Evolutionary conservation across 2,888 invertebrate genomes (phyloP), one percentile per base, ranked within the genome.

Genomic region (Sinentomon sp.): DNA sequence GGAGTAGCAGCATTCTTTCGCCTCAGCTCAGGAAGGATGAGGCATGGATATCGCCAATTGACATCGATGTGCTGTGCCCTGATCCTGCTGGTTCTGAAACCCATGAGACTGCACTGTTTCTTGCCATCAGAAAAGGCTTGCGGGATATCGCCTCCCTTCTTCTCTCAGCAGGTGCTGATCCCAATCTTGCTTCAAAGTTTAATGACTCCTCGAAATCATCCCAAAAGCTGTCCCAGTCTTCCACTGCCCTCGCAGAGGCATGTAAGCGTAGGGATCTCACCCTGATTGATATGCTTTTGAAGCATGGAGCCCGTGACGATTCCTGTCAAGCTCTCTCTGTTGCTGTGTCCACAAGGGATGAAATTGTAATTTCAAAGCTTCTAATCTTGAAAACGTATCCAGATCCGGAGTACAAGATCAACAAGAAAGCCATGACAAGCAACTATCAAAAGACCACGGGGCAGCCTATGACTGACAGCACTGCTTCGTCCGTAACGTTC

Each of bases 351-450:
- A 67, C 68, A 43, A 64, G 66, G 13, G 75, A 85, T 47, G 72
- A 73, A 46, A 58, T 64, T 2, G 63, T 82, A 5, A 66, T 74
- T 6, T 71, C 77, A 10, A 71, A 72, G 41, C 56, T 89, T 17
- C 57, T 92, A n/a, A 73, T 82, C 2, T 73, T 75, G 30, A 76
- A 78, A 54, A 66, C 67, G 17, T 71, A 78, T 53, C 68, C 77
- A 0, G 94, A 94, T 54, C 74, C 77, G 0, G 89, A 92, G 47
- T 76, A 73, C 53, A 78, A 80, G 54, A 70, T 94, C 29, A 87
- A 89, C 55, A 82, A 80, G 50, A 72, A 76, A 41, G 66, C 70
- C 2, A 66, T 85, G 54, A 68, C 70, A 1, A 67, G 70, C 45
- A 59, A 61, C 14, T 59, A 66, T 40, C 55, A 56, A 10, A 58